phyloP scores from a whole-genome alignment of 2,797 vertebrate species.

The Eleutherodactylus coqui region DNA sequence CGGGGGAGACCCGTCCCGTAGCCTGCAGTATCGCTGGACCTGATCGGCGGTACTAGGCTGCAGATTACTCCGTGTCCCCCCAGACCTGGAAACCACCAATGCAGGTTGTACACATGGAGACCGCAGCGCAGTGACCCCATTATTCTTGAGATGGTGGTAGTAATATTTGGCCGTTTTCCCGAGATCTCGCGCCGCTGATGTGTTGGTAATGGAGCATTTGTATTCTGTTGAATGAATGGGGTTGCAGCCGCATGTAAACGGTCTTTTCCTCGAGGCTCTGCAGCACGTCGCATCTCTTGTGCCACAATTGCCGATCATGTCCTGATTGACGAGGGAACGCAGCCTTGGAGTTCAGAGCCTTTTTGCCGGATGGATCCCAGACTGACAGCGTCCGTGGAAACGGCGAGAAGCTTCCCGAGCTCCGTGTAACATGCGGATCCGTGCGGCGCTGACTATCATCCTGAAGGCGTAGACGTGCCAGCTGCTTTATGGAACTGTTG shows the following conservation, averaged over 20 bases:
- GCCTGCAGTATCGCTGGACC: too few relatives aligned
- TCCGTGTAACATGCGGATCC: conserved; percentile 80
- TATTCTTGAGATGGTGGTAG: too few relatives aligned
- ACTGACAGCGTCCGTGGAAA: conserved; percentile 72
- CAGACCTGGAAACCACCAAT: too few relatives aligned
- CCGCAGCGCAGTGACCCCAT: too few relatives aligned
- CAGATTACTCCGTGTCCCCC: too few relatives aligned
- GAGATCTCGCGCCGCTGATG: not conserved
- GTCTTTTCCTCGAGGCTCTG: not conserved
- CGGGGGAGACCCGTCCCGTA: too few relatives aligned
- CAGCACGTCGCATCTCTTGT: not conserved
- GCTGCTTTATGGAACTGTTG: too few relatives aligned
- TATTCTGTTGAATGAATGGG: conserved; percentile 75
- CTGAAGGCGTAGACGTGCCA: too few relatives aligned
- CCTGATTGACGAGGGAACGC: conserved; percentile 17
- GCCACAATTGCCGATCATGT: not conserved
- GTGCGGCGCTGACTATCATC: too few relatives aligned
- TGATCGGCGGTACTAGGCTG: too few relatives aligned
- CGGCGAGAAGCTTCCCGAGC: conserved; percentile 78
- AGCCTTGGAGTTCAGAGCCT: conserved; percentile 53
- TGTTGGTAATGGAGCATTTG: conserved; percentile 20
- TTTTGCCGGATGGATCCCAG: conserved; percentile 43
- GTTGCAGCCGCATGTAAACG: not conserved
- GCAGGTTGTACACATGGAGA: too few relatives aligned
- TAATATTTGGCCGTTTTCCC: not conserved